These are phyloP conservation scores for Eurystomus gularis DNA, from an alignment of 2,113 vertebrate species.

Conservation along the genomic window DNA sequence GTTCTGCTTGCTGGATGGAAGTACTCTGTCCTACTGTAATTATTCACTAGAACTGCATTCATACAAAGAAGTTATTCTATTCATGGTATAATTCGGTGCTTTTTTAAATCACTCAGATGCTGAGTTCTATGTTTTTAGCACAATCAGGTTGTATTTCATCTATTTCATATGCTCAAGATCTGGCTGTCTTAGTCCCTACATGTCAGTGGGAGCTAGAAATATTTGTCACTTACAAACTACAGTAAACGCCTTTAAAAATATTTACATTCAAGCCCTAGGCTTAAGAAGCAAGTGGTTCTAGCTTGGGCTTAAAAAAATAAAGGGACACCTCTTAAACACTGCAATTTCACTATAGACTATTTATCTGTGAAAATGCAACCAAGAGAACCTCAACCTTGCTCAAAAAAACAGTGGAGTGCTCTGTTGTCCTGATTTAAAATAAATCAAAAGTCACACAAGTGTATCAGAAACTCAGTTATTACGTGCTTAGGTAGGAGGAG, in stretches of 20 bases:
- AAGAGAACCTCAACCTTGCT: neutral
- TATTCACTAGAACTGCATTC: neutral
- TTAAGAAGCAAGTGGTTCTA: neutral
- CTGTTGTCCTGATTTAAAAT: neutral
- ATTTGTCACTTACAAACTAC: neutral
- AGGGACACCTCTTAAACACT: neutral
- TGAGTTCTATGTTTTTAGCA: neutral
- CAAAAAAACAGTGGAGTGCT: neutral
- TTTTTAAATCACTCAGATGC: neutral
- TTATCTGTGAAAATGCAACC: neutral
- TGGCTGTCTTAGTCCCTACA: neutral
- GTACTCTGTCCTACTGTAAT: neutral
- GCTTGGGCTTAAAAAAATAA: neutral
- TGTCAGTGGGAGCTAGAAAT: neutral
- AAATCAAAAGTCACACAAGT: neutral
- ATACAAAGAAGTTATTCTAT: neutral
- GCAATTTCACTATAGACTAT: neutral
- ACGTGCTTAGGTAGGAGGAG: neutral
- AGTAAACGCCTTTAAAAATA: neutral
- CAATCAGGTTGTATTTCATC: neutral
- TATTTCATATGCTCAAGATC: neutral
- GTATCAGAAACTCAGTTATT: neutral
- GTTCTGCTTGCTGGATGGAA: neutral
- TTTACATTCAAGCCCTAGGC: neutral
- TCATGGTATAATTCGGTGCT: neutral